phyloP scores from a whole-genome alignment of 2,888 invertebrate species.

The Dynastes maya region DNA sequence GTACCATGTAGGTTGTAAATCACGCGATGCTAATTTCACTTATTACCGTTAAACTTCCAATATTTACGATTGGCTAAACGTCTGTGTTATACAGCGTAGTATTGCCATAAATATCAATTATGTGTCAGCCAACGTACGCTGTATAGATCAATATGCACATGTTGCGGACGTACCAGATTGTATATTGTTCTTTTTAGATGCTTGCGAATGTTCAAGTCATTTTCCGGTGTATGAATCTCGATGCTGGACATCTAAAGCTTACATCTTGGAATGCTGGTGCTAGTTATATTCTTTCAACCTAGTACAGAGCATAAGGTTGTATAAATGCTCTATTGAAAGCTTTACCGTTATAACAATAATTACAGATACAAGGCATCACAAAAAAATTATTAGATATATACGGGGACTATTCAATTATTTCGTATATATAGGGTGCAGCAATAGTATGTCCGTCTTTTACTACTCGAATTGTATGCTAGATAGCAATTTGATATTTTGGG shows the following conservation, averaged over 20 bases:
- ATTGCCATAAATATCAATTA: constrained; percentile 43
- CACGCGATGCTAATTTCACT: constrained; percentile 44
- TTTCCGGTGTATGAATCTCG: constrained; percentile 12
- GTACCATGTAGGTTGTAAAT: constrained; percentile 31
- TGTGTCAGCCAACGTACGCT: constrained; percentile 24
- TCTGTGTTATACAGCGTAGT: constrained; percentile 20
- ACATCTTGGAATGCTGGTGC: neutral
- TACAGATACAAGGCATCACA: no score
- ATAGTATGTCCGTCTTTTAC: no score
- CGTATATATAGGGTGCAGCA: no score
- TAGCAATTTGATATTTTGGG: no score
- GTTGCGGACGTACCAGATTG: constrained; percentile 6
- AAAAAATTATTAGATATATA: no score
- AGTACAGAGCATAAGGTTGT: no score
- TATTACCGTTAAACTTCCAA: constrained; percentile 44
- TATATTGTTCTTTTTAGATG: neutral
- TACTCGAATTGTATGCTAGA: no score
- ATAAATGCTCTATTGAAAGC: no score
- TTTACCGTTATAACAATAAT: no score
- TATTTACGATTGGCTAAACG: constrained; percentile 37
- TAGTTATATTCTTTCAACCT: no score
- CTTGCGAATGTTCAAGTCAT: constrained; percentile 1
- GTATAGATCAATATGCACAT: constrained; percentile 32
- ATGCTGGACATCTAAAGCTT: neutral
- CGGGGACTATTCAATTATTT: no score